Conservation (phyloP, 2,888 invertebrate genomes). For the Leptothorax acervorum region DNA sequence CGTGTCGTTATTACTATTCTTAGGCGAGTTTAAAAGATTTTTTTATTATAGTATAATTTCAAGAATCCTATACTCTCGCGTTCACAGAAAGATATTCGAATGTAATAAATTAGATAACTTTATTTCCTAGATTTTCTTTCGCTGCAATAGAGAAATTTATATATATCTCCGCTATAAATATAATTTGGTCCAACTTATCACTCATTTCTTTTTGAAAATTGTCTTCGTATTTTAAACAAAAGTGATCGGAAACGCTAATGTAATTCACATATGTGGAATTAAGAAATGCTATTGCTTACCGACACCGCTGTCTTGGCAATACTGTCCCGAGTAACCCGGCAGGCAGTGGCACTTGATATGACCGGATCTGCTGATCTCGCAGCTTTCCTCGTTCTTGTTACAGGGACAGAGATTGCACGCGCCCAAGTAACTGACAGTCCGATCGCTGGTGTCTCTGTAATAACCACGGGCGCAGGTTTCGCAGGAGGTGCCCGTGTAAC, state of each 20-base stretch:
- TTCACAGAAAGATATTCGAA: not conserved
- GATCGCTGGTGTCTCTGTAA: constrained; percentile 89
- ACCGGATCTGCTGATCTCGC: constrained; percentile 86
- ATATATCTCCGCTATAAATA: not conserved
- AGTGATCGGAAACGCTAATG: not conserved
- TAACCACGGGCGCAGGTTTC: constrained; percentile 91
- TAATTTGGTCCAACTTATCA: not conserved
- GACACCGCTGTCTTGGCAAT: constrained; percentile 87
- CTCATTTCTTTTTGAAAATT: not conserved
- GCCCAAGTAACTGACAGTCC: constrained; percentile 86
- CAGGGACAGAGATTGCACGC: constrained; percentile 92
- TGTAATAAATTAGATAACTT: not conserved
- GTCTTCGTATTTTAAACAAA: not conserved
- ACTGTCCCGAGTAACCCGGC: constrained; percentile 89
- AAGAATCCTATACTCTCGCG: not conserved
- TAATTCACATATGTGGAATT: too few species aligned
- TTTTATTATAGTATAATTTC: not conserved
- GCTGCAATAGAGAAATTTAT: not conserved
- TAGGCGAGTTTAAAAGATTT: not conserved
- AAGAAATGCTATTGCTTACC: constrained; percentile 85
- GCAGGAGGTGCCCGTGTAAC: constrained; percentile 94
- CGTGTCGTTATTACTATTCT: constrained; percentile 9
- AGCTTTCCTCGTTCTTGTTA: constrained; percentile 90
- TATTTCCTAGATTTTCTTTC: not conserved
- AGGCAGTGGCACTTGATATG: constrained; percentile 90